phyloP scores from a whole-genome alignment of 1,140 invertebrate genomes.

The Trichonephila clavata region DNA sequence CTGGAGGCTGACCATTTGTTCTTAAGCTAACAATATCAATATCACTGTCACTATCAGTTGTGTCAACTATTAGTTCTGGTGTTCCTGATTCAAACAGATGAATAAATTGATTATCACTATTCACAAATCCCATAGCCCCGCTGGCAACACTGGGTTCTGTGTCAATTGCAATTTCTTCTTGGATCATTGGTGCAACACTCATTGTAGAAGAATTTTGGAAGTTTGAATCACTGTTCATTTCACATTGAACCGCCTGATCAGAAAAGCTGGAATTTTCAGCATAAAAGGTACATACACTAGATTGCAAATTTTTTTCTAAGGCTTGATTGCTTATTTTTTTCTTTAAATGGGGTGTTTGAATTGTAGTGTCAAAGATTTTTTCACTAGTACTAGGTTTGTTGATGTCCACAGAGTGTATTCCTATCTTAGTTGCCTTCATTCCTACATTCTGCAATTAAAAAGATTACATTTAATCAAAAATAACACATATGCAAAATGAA shows the following conservation, averaged over 20 bases:
- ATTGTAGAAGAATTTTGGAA: slow-evolving; percentile 70
- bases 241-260: slow-evolving; percentile 72
- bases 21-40: slow-evolving; percentile 75
- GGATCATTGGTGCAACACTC: slow-evolving; percentile 74
- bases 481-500: background rate
- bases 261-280: slow-evolving; percentile 57
- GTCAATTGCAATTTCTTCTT: slow-evolving; percentile 75
- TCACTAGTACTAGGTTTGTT: slow-evolving; percentile 74
- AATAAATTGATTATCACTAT: slow-evolving; percentile 47
- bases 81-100: slow-evolving; percentile 67
- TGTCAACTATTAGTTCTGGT: slow-evolving; percentile 74
- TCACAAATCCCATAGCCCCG: slow-evolving; percentile 65
- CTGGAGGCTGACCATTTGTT: slow-evolving; percentile 55
- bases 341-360: slow-evolving; percentile 49
- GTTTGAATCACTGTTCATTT: slow-evolving; percentile 69
- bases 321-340: slow-evolving; percentile 62
- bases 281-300: slow-evolving; percentile 54
- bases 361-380: slow-evolving; percentile 68
- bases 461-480: background rate
- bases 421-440: slow-evolving; percentile 75
- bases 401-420: slow-evolving; percentile 72
- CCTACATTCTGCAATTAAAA: slow-evolving; percentile 62
- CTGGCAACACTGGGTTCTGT: slow-evolving; percentile 33
- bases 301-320: slow-evolving; percentile 56
- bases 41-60: slow-evolving; percentile 76